Percentiles rank a stretch among this genome's conserved stretches.
Evolutionary conservation across 2,113 vertebrate genomes (phyloP).

Genomic region (Centropristis striata): DNA sequence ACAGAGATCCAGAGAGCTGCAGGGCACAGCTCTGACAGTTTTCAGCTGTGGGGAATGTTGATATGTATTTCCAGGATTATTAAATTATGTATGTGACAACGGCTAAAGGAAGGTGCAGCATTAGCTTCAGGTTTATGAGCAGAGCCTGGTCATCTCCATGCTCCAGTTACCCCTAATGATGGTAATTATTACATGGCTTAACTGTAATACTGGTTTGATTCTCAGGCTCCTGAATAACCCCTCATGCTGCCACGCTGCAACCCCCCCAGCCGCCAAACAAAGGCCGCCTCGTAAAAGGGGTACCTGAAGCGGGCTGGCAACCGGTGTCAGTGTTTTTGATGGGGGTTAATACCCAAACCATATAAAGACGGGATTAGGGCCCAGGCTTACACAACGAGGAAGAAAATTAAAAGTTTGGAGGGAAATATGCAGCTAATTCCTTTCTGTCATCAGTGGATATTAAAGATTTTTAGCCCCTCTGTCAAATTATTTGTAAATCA

Average conservation of each 20-base stretch:
- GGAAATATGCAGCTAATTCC: conserved; percentile 95
- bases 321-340: conserved; percentile 73
- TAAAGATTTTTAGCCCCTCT: conserved; percentile 91
- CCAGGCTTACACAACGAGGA: conserved; percentile 84
- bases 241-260: conserved; percentile 83
- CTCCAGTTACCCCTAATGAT: conserved; percentile 94
- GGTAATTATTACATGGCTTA: conserved; percentile 95
- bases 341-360: conserved; percentile 80
- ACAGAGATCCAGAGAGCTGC: conserved; percentile 46
- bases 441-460: conserved; percentile 99
- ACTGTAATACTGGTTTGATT: conserved; percentile 92
- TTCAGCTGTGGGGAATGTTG: conserved; percentile 76
- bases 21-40: conserved; percentile 67
- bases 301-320: conserved; percentile 67
- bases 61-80: conserved; percentile 94
- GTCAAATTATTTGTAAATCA: conserved; percentile 86
- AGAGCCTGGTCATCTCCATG: conserved; percentile 79
- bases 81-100: conserved; percentile 91
- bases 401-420: conserved; percentile 87
- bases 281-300: conserved; percentile 75
- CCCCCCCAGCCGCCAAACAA: conserved; percentile 75
- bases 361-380: conserved; percentile 90
- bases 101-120: conserved; percentile 84
- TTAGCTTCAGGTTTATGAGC: conserved; percentile 87
- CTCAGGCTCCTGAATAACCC: conserved; percentile 85